phyloP scores from a whole-genome alignment of 2,888 invertebrate species.

The Polylopha cassiicola region DNA sequence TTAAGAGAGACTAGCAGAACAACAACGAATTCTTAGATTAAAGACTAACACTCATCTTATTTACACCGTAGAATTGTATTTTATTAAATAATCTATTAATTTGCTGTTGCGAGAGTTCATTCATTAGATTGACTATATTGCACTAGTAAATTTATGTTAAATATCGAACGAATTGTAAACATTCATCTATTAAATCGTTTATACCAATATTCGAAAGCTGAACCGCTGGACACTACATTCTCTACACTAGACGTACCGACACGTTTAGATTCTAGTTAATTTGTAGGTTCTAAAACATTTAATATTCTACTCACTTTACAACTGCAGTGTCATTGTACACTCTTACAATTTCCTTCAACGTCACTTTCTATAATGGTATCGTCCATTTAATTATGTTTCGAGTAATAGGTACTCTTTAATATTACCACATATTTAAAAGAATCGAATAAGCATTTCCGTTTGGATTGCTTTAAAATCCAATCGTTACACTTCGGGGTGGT shows the following conservation, averaged over 20 bases:
- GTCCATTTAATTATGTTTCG: background rate
- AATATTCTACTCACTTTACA: slow-evolving; percentile 55
- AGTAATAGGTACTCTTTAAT: too few species aligned
- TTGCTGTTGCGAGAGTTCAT: slow-evolving; percentile 45
- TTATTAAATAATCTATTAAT: slow-evolving; percentile 39
- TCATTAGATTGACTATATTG: slow-evolving; percentile 41
- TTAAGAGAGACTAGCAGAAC: slow-evolving; percentile 36
- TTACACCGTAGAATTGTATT: slow-evolving; percentile 54
- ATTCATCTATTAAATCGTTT: slow-evolving; percentile 50
- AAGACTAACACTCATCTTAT: slow-evolving; percentile 63
- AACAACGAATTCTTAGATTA: slow-evolving; percentile 48
- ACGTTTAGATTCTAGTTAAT: slow-evolving; percentile 54
- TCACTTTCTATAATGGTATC: slow-evolving; percentile 22
- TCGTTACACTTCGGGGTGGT: too few species aligned
- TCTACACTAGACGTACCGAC: slow-evolving; percentile 62
- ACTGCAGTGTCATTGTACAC: slow-evolving; percentile 26
- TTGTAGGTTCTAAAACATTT: slow-evolving; percentile 56
- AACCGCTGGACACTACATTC: slow-evolving; percentile 60
- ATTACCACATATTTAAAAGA: too few species aligned
- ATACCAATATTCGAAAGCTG: slow-evolving; percentile 77
- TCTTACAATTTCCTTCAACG: slow-evolving; percentile 2
- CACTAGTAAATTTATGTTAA: slow-evolving; percentile 53
- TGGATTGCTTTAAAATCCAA: too few species aligned
- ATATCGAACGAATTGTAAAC: slow-evolving; percentile 56
- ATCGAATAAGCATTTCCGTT: too few species aligned